Percentiles rank a stretch among this genome's conserved stretches.
Conservation (phyloP, 2,888 invertebrate genomes). For the Neoascia interrupta region DNA sequence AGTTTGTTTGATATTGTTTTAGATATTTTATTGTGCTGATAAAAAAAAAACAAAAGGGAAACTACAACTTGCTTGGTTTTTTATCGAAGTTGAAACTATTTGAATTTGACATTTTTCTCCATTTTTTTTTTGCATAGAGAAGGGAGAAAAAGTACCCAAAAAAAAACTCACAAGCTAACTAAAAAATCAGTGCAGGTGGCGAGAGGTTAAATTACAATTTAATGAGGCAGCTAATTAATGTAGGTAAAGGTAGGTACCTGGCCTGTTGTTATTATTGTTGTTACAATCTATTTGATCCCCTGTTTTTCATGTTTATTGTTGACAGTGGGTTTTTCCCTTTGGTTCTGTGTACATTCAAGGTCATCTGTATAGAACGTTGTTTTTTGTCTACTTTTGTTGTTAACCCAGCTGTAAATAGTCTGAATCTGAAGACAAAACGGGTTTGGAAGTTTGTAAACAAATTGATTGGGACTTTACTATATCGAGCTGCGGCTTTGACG, state of each 20-base stretch:
- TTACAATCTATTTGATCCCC: neutral
- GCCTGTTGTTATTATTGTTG: no score
- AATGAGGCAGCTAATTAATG: slow-evolving; percentile 45
- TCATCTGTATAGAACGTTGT: slow-evolving; percentile 16
- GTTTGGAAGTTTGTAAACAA: slow-evolving; percentile 9
- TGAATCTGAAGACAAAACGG: neutral
- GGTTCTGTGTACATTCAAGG: slow-evolving; percentile 6
- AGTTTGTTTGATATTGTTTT: slow-evolving; percentile 51
- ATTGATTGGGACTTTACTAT: no score
- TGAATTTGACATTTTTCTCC: neutral
- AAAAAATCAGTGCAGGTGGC: slow-evolving; percentile 26
- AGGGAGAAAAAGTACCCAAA: no score
- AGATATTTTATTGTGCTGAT: slow-evolving; percentile 35
- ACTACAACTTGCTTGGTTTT: neutral
- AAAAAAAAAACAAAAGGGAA: slow-evolving; percentile 12
- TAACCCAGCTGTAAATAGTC: neutral
- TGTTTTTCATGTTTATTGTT: slow-evolving; percentile 8
- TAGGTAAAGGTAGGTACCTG: no score
- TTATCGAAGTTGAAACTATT: neutral
- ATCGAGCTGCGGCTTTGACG: no score
- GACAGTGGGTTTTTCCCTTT: neutral
- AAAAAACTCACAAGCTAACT: no score
- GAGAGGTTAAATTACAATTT: slow-evolving; percentile 43
- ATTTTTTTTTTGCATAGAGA: neutral
- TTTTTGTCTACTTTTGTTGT: slow-evolving; percentile 6